Evolutionary conservation across 37 sponge, comb jelly and placozoan species (phyloP).

Genomic region (Cliona cf. orientalis): DNA sequence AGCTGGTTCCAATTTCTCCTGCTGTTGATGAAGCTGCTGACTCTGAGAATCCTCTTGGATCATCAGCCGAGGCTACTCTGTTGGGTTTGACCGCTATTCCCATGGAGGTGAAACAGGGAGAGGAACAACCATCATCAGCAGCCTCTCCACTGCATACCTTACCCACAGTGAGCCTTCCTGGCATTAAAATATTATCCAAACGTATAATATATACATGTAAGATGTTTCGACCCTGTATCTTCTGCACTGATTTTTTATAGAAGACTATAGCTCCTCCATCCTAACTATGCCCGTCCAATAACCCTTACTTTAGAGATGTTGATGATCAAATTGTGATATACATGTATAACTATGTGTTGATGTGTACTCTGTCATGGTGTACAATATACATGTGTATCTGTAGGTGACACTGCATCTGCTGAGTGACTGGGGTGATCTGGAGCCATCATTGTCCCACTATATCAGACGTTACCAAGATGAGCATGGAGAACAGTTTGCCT

Average conservation of each 20-base stretch:
- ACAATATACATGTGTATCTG: no score
- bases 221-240: neutral
- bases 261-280: neutral
- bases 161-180: slow-evolving; percentile 5
- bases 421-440: slow-evolving; percentile 51
- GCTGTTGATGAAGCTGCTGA: neutral
- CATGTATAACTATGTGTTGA: no score
- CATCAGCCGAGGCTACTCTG: no score
- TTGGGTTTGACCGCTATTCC: slow-evolving; percentile 24
- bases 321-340: no score
- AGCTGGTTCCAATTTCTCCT: neutral
- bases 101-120: slow-evolving; percentile 34
- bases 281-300: no score
- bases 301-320: no score
- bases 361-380: no score
- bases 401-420: slow-evolving; percentile 46
- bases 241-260: neutral
- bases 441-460: slow-evolving; percentile 23
- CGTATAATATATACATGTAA: neutral
- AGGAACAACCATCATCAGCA: slow-evolving; percentile 4
- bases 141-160: slow-evolving; percentile 6
- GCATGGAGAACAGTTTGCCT: slow-evolving; percentile 21
- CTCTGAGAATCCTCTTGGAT: neutral
- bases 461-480: slow-evolving; percentile 67
- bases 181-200: neutral